Percentiles rank a stretch among this genome's conserved stretches.
phyloP scores from a whole-genome alignment of 2,797 vertebrate species.

The Muraenolepis orangiensis region DNA sequence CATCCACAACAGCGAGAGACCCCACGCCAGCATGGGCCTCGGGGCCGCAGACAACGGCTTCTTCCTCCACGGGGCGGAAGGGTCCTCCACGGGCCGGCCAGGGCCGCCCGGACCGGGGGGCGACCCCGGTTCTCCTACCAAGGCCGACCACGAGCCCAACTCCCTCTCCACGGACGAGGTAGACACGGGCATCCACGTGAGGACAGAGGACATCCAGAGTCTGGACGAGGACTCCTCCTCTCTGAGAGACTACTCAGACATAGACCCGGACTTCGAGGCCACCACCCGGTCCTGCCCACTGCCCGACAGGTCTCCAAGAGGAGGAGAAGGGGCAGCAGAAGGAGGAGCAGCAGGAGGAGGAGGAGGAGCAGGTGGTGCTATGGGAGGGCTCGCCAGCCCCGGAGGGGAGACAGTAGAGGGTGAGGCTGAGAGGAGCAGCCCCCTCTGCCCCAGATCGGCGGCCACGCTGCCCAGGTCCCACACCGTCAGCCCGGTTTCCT shows the following conservation, averaged over 20 bases:
- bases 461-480: constrained; percentile 78
- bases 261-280: constrained; percentile 88
- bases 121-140: constrained; percentile 54
- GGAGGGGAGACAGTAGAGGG: constrained; percentile 35
- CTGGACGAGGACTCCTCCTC: constrained; percentile 94
- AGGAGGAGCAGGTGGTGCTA: constrained; percentile 29
- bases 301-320: constrained; percentile 42
- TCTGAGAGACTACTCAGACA: constrained; percentile 93
- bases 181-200: constrained; percentile 95
- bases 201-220: constrained; percentile 95
- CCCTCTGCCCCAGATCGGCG: constrained; percentile 81
- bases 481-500: constrained; percentile 83
- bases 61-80: constrained; percentile 84
- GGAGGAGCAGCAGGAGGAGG: constrained; percentile 25
- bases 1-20: constrained; percentile 87
- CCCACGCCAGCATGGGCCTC: constrained; percentile 71
- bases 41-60: constrained; percentile 82
- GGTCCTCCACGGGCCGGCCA: constrained; percentile 60
- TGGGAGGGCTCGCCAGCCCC: constrained; percentile 21
- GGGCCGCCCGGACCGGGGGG: constrained; percentile 46
- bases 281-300: constrained; percentile 67
- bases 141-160: constrained; percentile 77
- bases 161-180: constrained; percentile 84
- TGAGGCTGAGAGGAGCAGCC: constrained; percentile 67
- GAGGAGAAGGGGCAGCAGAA: constrained; percentile 11